Percentiles rank a stretch among this genome's conserved stretches.
Conservation (phyloP, 2,888 invertebrate genomes). For the Conchocele bisecta region DNA sequence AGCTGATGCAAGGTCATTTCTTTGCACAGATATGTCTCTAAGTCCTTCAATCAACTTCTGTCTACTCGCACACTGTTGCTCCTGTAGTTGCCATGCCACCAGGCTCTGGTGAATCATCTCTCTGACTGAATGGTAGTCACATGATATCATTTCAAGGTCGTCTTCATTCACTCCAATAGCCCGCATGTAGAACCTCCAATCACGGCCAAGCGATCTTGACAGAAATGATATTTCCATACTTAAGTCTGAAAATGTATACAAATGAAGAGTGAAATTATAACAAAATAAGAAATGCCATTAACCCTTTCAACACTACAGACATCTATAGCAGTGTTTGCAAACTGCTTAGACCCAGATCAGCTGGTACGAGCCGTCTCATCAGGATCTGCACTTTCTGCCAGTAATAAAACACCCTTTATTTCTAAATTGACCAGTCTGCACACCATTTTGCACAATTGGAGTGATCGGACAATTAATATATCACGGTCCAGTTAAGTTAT, state of each 20-base stretch:
- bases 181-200: constrained; percentile 70
- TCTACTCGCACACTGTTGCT: constrained; percentile 54
- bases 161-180: constrained; percentile 61
- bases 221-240: constrained; percentile 61
- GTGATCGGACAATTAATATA: too few species aligned
- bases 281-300: too few species aligned
- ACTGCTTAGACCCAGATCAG: background rate
- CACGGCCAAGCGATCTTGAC: constrained; percentile 57
- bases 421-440: too few species aligned
- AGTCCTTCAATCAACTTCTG: constrained; percentile 55
- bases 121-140: constrained; percentile 57
- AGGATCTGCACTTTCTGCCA: too few species aligned
- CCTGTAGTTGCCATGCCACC: constrained; percentile 54
- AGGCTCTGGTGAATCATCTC: constrained; percentile 68
- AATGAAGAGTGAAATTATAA: too few species aligned
- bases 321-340: too few species aligned
- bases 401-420: too few species aligned
- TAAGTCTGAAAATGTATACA: constrained; percentile 54
- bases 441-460: too few species aligned
- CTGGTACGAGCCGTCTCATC: background rate
- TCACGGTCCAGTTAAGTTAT: too few species aligned
- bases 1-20: constrained; percentile 59
- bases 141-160: constrained; percentile 58
- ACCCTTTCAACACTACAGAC: too few species aligned
- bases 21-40: constrained; percentile 46